A percentile compares a stretch with the other conserved stretches of the same genome.
phyloP scores from a whole-genome alignment of 2,797 vertebrate genomes.

The Atherinosoma microstoma region DNA sequence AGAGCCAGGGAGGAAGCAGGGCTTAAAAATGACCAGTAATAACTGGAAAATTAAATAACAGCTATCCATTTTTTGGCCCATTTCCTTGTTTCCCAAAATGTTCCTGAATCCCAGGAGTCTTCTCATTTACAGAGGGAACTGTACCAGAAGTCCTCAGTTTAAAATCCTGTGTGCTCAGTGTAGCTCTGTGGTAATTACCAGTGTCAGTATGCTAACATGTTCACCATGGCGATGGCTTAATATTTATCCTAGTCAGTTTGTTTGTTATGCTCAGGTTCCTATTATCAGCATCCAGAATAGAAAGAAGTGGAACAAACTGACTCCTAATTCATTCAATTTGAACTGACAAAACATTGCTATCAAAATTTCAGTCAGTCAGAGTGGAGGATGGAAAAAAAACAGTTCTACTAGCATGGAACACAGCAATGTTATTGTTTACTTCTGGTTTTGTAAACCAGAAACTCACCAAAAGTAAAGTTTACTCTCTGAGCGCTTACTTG shows the following conservation, averaged over 20 bases:
- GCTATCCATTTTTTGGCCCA: conserved; percentile 33
- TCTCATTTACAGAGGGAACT: background rate
- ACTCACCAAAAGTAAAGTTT: too few species aligned
- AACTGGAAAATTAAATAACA: conserved; percentile 58
- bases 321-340: background rate
- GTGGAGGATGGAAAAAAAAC: too few species aligned
- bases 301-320: background rate
- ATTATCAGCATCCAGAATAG: background rate
- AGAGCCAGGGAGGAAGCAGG: conserved; percentile 5
- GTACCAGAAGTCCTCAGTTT: background rate
- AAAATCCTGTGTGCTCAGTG: background rate
- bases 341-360: background rate
- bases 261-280: background rate
- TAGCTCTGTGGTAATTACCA: background rate
- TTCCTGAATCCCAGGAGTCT: background rate
- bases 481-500: too few species aligned
- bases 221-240: background rate
- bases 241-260: background rate
- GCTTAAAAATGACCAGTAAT: conserved; percentile 50
- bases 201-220: background rate
- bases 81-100: conserved; percentile 15
- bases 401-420: too few species aligned
- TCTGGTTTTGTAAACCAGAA: too few species aligned
- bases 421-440: too few species aligned
- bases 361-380: background rate